Conservation (phyloP, 2,113 vertebrate genomes). For the Aegypius monachus region DNA sequence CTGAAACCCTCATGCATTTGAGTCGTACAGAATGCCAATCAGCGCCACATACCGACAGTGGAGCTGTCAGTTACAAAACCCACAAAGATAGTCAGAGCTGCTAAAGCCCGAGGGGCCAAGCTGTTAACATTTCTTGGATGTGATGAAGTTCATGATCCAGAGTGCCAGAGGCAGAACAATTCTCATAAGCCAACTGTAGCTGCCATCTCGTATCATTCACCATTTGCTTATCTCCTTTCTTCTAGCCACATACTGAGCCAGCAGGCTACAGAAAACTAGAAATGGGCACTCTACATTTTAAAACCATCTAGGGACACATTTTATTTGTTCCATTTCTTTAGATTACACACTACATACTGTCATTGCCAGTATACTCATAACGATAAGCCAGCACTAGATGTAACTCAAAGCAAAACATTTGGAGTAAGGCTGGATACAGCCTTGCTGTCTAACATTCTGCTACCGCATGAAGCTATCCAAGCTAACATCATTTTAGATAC, state of each 20-base stretch:
- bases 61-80: constrained; percentile 57
- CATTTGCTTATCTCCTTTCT: constrained; percentile 41
- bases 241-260: neutral
- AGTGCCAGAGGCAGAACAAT: constrained; percentile 55
- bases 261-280: constrained; percentile 1
- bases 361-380: neutral
- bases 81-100: constrained; percentile 40
- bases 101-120: constrained; percentile 47
- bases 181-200: constrained; percentile 25
- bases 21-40: neutral
- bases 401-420: neutral
- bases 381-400: neutral
- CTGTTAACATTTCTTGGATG: constrained; percentile 64
- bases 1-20: constrained; percentile 27
- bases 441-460: neutral
- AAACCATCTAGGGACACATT: neutral
- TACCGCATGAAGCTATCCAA: neutral
- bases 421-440: neutral
- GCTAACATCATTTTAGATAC: neutral
- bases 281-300: neutral
- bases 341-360: neutral
- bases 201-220: constrained; percentile 35
- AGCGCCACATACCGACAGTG: neutral
- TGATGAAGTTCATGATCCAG: constrained; percentile 47
- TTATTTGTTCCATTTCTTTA: neutral